Percentiles rank a stretch among this genome's conserved stretches.
These are phyloP conservation scores for Pteronotus mesoamericanus DNA, from an alignment of 2,797 vertebrate genomes.

Conservation along the genomic window DNA sequence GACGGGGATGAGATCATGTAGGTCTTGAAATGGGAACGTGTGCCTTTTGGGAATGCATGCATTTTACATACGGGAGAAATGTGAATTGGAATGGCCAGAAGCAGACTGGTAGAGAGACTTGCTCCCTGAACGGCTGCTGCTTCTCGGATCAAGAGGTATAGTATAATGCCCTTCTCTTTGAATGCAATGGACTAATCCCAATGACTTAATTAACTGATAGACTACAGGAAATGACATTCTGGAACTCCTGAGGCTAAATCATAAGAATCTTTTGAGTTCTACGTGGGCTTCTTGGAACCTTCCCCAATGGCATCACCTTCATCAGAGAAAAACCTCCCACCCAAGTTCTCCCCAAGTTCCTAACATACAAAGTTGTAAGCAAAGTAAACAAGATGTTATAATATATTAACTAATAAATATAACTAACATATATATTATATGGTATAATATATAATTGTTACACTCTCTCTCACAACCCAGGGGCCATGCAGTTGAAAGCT, in stretches of 20 bases:
- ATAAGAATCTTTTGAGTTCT: not conserved
- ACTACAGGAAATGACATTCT: not conserved
- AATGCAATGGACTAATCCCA: not conserved
- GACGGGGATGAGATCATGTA: not conserved
- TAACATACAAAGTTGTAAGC: not conserved
- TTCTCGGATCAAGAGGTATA: not conserved
- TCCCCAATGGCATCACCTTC: rapidly evolving
- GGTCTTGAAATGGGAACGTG: not conserved
- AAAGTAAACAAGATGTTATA: not conserved
- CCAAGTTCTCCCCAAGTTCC: not conserved
- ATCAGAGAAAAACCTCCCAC: not conserved
- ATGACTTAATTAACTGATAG: not conserved
- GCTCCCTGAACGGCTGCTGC: not conserved
- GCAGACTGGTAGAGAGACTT: not conserved
- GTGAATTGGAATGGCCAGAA: not conserved
- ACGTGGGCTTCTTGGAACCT: not conserved
- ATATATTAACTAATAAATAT: not conserved
- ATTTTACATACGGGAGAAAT: not conserved
- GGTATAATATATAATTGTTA: not conserved
- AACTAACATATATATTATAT: not conserved
- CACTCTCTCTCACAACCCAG: not conserved
- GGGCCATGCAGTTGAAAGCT: not conserved
- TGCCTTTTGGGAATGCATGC: not conserved
- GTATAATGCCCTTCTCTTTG: not conserved
- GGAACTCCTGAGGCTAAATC: not conserved